These are phyloP conservation scores for Falco naumanni DNA, from an alignment of 2,797 vertebrate genomes.

Conservation along the genomic window DNA sequence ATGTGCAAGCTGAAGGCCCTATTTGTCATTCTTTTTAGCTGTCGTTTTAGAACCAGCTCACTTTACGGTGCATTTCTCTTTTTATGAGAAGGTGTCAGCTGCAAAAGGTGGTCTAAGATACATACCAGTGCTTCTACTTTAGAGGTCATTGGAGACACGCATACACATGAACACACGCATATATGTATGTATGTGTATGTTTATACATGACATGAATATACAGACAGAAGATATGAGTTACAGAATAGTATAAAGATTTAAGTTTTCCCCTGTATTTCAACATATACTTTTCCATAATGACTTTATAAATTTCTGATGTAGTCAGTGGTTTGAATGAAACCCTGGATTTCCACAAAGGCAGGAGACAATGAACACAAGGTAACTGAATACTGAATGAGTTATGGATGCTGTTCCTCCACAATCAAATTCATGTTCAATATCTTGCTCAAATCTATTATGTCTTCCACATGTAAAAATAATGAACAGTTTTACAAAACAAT, in stretches of 20 bases:
- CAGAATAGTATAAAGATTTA: not conserved
- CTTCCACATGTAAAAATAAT: constrained; percentile 26
- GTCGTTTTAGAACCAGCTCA: constrained; percentile 14
- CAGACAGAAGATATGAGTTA: not conserved
- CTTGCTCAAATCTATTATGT: not conserved
- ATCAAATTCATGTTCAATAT: constrained; percentile 19
- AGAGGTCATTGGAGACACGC: not conserved
- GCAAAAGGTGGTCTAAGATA: constrained; percentile 36
- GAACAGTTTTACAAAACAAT: constrained; percentile 13
- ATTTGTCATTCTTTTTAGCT: not conserved
- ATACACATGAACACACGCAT: accelerated
- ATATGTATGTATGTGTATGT: no score
- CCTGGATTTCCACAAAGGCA: constrained; percentile 35
- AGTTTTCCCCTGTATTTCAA: not conserved
- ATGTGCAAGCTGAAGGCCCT: constrained; percentile 21
- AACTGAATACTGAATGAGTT: constrained; percentile 20
- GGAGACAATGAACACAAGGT: not conserved
- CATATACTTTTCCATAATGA: constrained; percentile 20
- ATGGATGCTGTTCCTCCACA: not conserved
- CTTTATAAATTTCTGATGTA: constrained; percentile 28
- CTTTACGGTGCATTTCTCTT: constrained; percentile 28
- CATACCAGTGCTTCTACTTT: constrained; percentile 13
- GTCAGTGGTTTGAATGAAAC: constrained; percentile 61
- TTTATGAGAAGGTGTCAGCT: constrained; percentile 40
- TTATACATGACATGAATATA: not conserved